Percentiles rank a stretch among this genome's conserved stretches.
phyloP scores from a whole-genome alignment of 2,113 vertebrate species.

The Ophiodon elongatus region DNA sequence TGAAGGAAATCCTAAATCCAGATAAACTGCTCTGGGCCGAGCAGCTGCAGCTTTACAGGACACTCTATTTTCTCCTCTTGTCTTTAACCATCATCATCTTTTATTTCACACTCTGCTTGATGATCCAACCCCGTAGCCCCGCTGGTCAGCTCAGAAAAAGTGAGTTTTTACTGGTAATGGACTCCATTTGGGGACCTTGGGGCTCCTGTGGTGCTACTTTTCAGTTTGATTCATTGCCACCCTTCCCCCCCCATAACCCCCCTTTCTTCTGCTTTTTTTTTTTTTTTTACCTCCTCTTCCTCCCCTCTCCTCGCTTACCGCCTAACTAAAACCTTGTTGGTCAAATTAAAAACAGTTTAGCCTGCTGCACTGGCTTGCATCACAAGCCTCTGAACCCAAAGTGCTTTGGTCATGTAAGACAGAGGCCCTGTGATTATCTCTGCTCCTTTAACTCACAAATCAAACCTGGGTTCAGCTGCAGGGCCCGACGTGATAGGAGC shows the following conservation, averaged over 20 bases:
- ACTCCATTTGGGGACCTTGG: slow-evolving; percentile 79
- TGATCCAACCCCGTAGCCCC: slow-evolving; percentile 43
- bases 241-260: slow-evolving; percentile 17
- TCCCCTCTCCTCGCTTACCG: slow-evolving; percentile 25
- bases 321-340: slow-evolving; percentile 88
- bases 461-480: slow-evolving; percentile 69
- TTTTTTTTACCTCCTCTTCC: slow-evolving; percentile 69
- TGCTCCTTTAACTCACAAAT: slow-evolving; percentile 85
- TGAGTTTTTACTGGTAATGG: slow-evolving; percentile 75
- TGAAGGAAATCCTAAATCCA: slow-evolving; percentile 72
- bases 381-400: slow-evolving; percentile 85
- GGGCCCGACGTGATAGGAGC: slow-evolving; percentile 64
- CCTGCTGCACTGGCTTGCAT: slow-evolving; percentile 86
- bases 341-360: slow-evolving; percentile 90
- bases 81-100: slow-evolving; percentile 18
- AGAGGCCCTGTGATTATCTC: slow-evolving; percentile 82
- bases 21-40: slow-evolving; percentile 62
- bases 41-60: slow-evolving; percentile 48
- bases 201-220: slow-evolving; percentile 82
- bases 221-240: slow-evolving; percentile 83
- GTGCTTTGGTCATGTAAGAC: slow-evolving; percentile 82
- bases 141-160: slow-evolving; percentile 49
- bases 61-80: slow-evolving; percentile 1
- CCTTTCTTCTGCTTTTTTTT: not conserved
- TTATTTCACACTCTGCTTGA: slow-evolving; percentile 59